Percentiles rank a stretch among this genome's conserved stretches.
phyloP scores from a whole-genome alignment of 2,113 vertebrate genomes.

The Silurus meridionalis region DNA sequence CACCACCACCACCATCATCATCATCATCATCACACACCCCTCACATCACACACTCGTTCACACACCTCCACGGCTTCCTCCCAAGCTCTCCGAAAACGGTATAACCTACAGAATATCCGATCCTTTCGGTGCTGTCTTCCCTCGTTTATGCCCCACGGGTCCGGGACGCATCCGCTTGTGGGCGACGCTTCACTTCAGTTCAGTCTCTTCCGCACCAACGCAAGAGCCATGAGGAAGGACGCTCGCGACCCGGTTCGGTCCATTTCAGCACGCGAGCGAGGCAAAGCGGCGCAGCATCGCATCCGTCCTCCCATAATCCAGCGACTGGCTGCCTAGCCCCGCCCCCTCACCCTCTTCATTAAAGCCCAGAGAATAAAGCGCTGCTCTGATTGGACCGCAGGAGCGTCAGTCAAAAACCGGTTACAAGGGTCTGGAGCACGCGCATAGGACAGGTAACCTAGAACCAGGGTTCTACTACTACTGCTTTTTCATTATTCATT shows the following conservation, averaged over 20 bases:
- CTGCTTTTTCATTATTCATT: not conserved
- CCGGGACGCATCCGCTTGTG: no score
- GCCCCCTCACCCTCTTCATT: slow-evolving; percentile 47
- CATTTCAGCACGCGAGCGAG: not conserved
- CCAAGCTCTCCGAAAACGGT: not conserved
- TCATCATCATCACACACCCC: slow-evolving; percentile 22
- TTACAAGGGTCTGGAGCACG: not conserved
- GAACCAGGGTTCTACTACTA: not conserved
- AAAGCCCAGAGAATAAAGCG: slow-evolving; percentile 21
- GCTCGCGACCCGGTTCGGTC: slow-evolving; percentile 7
- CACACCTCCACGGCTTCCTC: not conserved
- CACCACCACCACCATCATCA: slow-evolving; percentile 28
- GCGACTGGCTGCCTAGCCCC: slow-evolving; percentile 17
- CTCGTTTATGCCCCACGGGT: not conserved
- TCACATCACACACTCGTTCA: not conserved
- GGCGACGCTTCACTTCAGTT: no score
- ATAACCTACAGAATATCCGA: not conserved
- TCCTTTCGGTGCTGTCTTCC: not conserved
- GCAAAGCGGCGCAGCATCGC: not conserved
- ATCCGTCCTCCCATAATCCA: not conserved
- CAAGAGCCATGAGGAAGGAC: not conserved
- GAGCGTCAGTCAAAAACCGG: slow-evolving; percentile 21
- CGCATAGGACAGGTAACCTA: not conserved
- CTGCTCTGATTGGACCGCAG: slow-evolving; percentile 40
- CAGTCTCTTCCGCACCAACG: not conserved